Evolutionary conservation across 35 echinoderm and acorn worm species (phyloP), one percentile per base, ranked within the genome.

Genomic region (Stichopus chloronotus): DNA sequence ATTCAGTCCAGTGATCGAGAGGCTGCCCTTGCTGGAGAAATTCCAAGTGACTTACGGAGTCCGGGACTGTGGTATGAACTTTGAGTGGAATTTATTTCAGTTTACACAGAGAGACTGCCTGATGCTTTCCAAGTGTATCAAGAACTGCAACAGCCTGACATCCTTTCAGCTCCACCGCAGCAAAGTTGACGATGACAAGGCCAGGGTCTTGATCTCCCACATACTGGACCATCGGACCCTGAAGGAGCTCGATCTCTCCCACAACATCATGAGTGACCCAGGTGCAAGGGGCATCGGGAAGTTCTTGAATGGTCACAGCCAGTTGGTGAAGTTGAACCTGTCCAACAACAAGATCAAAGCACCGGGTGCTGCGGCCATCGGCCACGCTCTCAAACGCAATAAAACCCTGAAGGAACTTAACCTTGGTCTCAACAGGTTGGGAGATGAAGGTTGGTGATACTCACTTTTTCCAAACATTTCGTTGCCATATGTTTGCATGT

Each of bases 51-150:
- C 97, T 7, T 98, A 98, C 25, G 97, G 97, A 53, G 97, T 98
- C 1, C 74, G 90, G 59, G 97, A 98, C 89, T 98, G 97, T 53
- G 97, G 97, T 19, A 98, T 98, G 97, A 98, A 98, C 95, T 98
- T 98, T 90, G 97, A 98, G 87, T 98, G 97, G 97, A 98, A 98
- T 63, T 84, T 98, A 17, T 98, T 98, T 77, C 95, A 96, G 77
- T 98, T 98, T 83, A 98, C 97, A 5, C 91, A 94, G 13, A 91
- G 97, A 52, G 97, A 98, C 58, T 98, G 97, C 90, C 87, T 96
- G 60, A 88, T 96, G 23, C 92, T 98, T 7, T 96, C 97, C 58
- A 98, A 98, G 78, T 96, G 95, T 65, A 88, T 98, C 76, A 93
- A 92, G 59, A 92, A 59, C 12, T 96, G 97, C 78, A 94, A 72